These are phyloP conservation scores for Agrotis segetum DNA, from an alignment of 2,888 invertebrate species.

Conservation along the genomic window DNA sequence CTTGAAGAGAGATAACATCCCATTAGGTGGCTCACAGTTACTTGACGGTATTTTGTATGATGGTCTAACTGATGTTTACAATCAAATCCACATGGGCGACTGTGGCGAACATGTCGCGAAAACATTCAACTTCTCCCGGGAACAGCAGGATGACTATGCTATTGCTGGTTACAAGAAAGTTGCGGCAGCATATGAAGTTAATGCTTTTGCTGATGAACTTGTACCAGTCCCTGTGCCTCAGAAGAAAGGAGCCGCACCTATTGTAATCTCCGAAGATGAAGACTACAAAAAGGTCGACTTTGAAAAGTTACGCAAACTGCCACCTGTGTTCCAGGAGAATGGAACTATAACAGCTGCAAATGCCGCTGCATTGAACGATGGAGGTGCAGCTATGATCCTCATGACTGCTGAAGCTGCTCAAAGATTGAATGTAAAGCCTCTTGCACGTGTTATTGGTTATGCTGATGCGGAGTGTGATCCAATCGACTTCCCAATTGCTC, in stretches of 20 bases:
- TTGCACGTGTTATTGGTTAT: constrained; percentile 97
- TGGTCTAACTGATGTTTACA: constrained; percentile 99
- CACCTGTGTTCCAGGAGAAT: constrained; percentile 98
- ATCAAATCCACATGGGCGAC: constrained; percentile 99
- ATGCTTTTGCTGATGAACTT: constrained; percentile 95
- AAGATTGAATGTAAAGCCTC: constrained; percentile 94
- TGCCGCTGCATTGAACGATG: constrained; percentile 99
- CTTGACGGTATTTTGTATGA: constrained; percentile 98
- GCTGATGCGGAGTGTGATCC: constrained; percentile 99
- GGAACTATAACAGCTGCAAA: constrained; percentile 99
- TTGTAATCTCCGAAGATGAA: constrained; percentile 96
- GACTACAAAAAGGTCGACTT: constrained; percentile 98
- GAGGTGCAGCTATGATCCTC: constrained; percentile 97
- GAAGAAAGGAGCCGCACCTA: constrained; percentile 95
- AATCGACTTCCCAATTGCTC: constrained; percentile 99
- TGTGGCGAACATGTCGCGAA: constrained; percentile 99
- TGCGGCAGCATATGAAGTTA: constrained; percentile 94
- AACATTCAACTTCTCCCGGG: constrained; percentile 95
- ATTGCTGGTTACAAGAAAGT: constrained; percentile 97
- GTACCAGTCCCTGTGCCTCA: constrained; percentile 96
- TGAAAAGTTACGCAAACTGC: constrained; percentile 96
- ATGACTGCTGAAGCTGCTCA: constrained; percentile 95
- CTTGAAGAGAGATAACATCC: constrained; percentile 96
- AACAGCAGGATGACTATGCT: constrained; percentile 98
- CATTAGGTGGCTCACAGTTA: constrained; percentile 97